A percentile compares a stretch with the other conserved stretches of the same genome.
Evolutionary conservation across 2,113 vertebrate genomes (phyloP).

Genomic region (Salminus brasiliensis): DNA sequence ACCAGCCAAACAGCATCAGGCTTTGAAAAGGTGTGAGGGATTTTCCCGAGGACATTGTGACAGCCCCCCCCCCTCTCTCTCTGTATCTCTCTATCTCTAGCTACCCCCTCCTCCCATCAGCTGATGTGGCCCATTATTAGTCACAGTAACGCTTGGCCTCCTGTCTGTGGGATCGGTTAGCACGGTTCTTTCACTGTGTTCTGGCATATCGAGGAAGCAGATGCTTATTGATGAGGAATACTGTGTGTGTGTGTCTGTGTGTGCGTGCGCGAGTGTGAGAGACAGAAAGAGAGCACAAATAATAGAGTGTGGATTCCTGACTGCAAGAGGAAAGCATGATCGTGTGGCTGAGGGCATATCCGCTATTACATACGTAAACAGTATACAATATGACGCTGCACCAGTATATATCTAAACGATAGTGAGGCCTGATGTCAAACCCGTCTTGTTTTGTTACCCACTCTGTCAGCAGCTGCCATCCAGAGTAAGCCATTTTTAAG

Average conservation of each 20-base stretch:
- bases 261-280: conserved; percentile 27
- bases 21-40: conserved; percentile 44
- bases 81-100: neutral
- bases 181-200: conserved; percentile 39
- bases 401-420: no score
- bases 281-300: neutral
- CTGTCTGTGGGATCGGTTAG: conserved; percentile 45
- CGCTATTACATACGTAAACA: neutral
- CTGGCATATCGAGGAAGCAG: conserved; percentile 52
- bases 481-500: no score
- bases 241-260: conserved; percentile 38
- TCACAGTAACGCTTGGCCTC: conserved; percentile 43
- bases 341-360: neutral
- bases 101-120: conserved; percentile 16
- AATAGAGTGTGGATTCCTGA: conserved; percentile 12
- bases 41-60: conserved; percentile 46
- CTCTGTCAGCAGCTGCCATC: no score
- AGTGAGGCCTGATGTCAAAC: no score
- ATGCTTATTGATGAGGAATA: conserved; percentile 43
- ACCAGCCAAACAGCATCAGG: neutral
- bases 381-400: neutral
- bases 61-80: conserved; percentile 9
- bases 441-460: no score
- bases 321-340: conserved; percentile 13
- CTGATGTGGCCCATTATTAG: conserved; percentile 44